Base-by-base conservation (phyloP, 2,888 invertebrate genomes). In the Ctena decussata region DNA sequence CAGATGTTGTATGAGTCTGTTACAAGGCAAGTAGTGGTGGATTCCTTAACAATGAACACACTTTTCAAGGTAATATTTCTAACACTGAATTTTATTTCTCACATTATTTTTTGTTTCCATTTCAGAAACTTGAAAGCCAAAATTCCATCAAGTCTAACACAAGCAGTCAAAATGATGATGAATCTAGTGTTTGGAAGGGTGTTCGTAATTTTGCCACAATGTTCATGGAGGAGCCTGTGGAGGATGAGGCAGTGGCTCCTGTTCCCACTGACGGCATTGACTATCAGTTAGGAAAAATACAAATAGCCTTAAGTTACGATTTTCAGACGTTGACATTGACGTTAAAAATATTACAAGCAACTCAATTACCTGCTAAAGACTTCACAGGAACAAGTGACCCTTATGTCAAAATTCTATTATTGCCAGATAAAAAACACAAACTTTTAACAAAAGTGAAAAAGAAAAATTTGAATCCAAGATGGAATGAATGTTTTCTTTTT, bases 401-500 rank as follows among this genome's bases (percentile, higher is more conserved):
- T 57, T 96, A 95, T 91, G 95, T 95, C 65, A 95, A 95, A 91
- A 94, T 95, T 78, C 88, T 95, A 86, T 91, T 95, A 60, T 91
- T 95, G 87, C 95, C 95, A 5, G 95, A 95, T 89, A 95, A 94
- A 90, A 94, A 93, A 89, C 94, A 95, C 84, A 95, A 95, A 91
- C 92, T 96, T 78, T 91, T 94, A 79, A 95, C 96, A 46, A 95
- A 95, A 90, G 95, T 95, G 82, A 95, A 95, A 90, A 94, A 95
- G 89, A 93, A 93, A 88, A 95, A 95, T 85, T 91, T 96, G 79
- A 95, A 95, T 89, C 96, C 96, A 6, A 90, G 94, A 49, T 96
- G 96, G 96, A 95, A 95, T 91, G 96, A 96, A 89, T 94, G 94
- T 76, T 96, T 96, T 90, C 93, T 95, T 37, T 96, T 95, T 93